Evolutionary conservation across 2,888 invertebrate genomes (phyloP).

Genomic region (Palloptera scutellata): DNA sequence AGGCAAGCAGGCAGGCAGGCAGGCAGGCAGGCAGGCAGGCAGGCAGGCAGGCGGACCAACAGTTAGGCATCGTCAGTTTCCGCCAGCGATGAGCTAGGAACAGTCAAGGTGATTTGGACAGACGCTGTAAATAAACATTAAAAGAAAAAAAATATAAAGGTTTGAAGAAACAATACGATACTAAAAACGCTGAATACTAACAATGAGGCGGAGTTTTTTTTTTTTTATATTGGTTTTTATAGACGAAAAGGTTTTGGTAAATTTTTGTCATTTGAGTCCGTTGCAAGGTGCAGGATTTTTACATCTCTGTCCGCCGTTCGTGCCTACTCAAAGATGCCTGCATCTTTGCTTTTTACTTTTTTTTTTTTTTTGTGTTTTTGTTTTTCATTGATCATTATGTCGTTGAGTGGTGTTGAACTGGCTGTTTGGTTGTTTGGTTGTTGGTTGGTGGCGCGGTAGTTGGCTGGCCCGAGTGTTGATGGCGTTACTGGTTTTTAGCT

Average conservation of each 20-base stretch:
- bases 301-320: not conserved
- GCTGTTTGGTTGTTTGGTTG: not conserved
- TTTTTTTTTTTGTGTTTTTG: conserved; percentile 1
- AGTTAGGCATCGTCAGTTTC: too few relatives aligned
- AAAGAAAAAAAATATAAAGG: not conserved
- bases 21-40: not conserved
- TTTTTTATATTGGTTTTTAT: not conserved
- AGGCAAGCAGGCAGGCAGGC: not conserved
- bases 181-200: not conserved
- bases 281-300: conserved; percentile 18
- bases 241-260: not conserved
- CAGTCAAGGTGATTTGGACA: not conserved
- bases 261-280: conserved; percentile 8
- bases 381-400: not conserved
- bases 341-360: not conserved
- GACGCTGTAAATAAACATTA: not conserved
- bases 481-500: conserved; percentile 15
- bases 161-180: too few relatives aligned
- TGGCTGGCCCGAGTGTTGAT: conserved; percentile 10
- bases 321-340: not conserved
- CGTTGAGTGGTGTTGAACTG: not conserved
- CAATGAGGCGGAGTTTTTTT: conserved; percentile 6
- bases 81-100: too few relatives aligned
- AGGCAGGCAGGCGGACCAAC: too few relatives aligned
- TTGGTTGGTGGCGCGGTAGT: not conserved